Conservation (phyloP, 2,113 vertebrate species). For the Phoenicopterus ruber region DNA sequence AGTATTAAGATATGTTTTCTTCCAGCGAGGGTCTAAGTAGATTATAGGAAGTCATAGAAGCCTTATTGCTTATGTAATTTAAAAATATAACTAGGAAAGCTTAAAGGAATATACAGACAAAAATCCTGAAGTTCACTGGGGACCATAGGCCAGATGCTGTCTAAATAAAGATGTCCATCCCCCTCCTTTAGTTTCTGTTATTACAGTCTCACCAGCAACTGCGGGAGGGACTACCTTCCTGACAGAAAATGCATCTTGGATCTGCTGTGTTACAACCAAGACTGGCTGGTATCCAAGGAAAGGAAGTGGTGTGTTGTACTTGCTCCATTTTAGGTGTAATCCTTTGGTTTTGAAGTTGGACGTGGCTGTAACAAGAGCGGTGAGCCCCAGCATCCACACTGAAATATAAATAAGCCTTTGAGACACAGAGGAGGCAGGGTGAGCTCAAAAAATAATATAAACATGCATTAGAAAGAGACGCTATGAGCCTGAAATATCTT, state of each 20-base stretch:
- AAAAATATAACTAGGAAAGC: neutral
- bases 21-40: neutral
- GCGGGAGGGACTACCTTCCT: neutral
- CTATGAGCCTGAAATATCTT: conserved; percentile 26
- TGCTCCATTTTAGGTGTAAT: neutral
- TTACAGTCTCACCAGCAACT: neutral
- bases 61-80: neutral
- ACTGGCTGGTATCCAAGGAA: neutral
- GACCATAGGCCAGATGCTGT: neutral
- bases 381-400: neutral
- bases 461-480: neutral
- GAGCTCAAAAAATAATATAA: conserved; percentile 22
- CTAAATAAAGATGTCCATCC: neutral
- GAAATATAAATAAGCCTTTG: conserved; percentile 17
- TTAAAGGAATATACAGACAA: neutral
- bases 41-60: neutral
- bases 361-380: neutral
- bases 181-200: neutral
- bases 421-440: neutral
- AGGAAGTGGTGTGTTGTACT: neutral
- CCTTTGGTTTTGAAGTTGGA: neutral
- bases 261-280: neutral
- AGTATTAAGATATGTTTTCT: neutral
- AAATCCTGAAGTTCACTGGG: neutral
- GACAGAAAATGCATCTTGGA: neutral